Evolutionary conservation across 64 coral and sea anemone genomes (phyloP).

Genomic region (Stylophora pistillata): DNA sequence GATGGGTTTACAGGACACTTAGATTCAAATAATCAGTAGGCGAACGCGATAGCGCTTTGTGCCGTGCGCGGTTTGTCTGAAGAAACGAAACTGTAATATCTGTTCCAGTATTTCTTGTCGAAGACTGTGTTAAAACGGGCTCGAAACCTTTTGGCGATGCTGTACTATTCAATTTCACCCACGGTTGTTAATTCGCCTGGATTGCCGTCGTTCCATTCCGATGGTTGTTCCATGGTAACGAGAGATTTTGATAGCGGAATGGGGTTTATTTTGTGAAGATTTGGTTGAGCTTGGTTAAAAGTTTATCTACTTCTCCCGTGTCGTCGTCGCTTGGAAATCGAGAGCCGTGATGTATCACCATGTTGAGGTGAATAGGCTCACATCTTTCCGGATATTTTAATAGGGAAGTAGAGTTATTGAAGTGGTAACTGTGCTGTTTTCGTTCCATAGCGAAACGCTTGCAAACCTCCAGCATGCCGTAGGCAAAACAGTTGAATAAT

Average conservation of each 20-base stretch:
- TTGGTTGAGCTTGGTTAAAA: constrained; percentile 60
- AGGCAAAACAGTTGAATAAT: not conserved
- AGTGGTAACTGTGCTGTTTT: constrained; percentile 53
- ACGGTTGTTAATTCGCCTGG: constrained; percentile 36
- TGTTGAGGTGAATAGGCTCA: constrained; percentile 57
- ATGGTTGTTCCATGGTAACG: constrained; percentile 39
- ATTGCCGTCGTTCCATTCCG: constrained; percentile 20
- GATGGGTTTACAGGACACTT: constrained; percentile 25
- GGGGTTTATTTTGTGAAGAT: constrained; percentile 23
- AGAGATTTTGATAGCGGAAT: constrained; percentile 60
- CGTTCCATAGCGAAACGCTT: constrained; percentile 23
- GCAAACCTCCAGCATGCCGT: not conserved
- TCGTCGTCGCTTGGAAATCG: constrained; percentile 58
- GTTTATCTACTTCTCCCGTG: constrained; percentile 3
- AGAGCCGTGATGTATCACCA: constrained; percentile 67
- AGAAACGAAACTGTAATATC: constrained; percentile 48
- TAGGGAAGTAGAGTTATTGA: constrained; percentile 9
- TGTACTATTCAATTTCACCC: constrained; percentile 62
- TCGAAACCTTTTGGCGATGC: constrained; percentile 54
- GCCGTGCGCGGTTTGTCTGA: constrained; percentile 30
- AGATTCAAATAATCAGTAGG: constrained; percentile 70
- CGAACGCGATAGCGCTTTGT: constrained; percentile 69
- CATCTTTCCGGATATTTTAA: constrained; percentile 14
- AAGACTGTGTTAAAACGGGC: constrained; percentile 50
- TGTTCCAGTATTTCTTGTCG: constrained; percentile 58